Conservation (phyloP, 2,888 invertebrate species). For the Sycophila texana region DNA sequence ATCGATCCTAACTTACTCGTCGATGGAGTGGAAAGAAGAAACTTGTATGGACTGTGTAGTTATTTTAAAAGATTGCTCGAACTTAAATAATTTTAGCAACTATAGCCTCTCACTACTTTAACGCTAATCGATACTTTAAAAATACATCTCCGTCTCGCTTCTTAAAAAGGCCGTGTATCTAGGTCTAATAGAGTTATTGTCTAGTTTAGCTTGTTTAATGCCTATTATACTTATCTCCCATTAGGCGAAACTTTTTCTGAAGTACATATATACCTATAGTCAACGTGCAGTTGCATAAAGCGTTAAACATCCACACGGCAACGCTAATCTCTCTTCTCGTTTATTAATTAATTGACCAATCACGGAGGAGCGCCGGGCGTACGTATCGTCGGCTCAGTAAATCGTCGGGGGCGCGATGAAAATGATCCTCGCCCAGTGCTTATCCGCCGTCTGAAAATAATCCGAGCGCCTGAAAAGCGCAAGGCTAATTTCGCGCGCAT, state of each 20-base stretch:
- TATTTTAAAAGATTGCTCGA: no score
- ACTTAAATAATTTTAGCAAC: no score
- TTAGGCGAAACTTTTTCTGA: neutral
- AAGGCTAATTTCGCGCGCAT: conserved; percentile 39
- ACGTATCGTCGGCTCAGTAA: neutral
- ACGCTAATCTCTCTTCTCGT: no score
- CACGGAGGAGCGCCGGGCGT: neutral
- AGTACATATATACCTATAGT: neutral
- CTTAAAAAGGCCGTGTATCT: neutral
- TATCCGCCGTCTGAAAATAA: conserved; percentile 41
- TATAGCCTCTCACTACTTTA: no score
- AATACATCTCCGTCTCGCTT: neutral
- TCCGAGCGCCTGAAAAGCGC: conserved; percentile 2
- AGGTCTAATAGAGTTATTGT: neutral
- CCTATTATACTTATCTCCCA: neutral
- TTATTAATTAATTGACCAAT: no score
- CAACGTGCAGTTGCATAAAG: neutral
- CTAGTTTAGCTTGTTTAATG: neutral
- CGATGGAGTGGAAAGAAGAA: no score
- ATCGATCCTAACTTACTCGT: no score
- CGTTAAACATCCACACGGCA: neutral
- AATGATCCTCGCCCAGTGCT: neutral
- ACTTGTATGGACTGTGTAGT: no score
- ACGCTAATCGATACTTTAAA: no score
- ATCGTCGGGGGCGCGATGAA: neutral